Evolutionary conservation across 1,140 invertebrate genomes (phyloP).

Genomic region (Apis dorsata): DNA sequence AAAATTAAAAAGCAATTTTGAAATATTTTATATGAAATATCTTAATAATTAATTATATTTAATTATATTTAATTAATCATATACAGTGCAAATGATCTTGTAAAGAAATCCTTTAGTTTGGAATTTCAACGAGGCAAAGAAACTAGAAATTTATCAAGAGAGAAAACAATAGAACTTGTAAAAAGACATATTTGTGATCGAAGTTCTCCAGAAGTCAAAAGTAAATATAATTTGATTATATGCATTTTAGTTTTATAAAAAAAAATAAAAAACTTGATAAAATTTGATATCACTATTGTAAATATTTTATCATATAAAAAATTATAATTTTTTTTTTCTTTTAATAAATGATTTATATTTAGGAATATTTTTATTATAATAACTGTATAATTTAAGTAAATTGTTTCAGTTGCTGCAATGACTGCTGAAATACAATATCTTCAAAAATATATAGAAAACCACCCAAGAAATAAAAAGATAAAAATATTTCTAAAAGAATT

Average conservation of each 20-base stretch:
- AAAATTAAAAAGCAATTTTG: neutral
- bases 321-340: neutral
- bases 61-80: neutral
- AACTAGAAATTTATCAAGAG: constrained; percentile 70
- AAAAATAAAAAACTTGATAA: no score
- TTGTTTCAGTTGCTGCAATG: constrained; percentile 80
- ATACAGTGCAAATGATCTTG: constrained; percentile 80
- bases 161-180: constrained; percentile 79
- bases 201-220: constrained; percentile 81
- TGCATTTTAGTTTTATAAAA: no score
- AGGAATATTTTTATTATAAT: no score
- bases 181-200: constrained; percentile 81
- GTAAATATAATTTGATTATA: constrained; percentile 72
- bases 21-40: neutral
- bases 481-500: constrained; percentile 84
- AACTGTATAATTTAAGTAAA: neutral
- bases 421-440: constrained; percentile 81
- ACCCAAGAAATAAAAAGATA: constrained; percentile 79
- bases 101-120: constrained; percentile 82
- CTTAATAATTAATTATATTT: neutral
- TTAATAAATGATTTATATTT: no score
- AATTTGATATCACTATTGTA: no score
- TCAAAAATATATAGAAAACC: constrained; percentile 79
- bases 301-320: neutral
- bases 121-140: constrained; percentile 78